Base-by-base conservation (phyloP, 2,888 invertebrate genomes). In the Gari tellinella region DNA sequence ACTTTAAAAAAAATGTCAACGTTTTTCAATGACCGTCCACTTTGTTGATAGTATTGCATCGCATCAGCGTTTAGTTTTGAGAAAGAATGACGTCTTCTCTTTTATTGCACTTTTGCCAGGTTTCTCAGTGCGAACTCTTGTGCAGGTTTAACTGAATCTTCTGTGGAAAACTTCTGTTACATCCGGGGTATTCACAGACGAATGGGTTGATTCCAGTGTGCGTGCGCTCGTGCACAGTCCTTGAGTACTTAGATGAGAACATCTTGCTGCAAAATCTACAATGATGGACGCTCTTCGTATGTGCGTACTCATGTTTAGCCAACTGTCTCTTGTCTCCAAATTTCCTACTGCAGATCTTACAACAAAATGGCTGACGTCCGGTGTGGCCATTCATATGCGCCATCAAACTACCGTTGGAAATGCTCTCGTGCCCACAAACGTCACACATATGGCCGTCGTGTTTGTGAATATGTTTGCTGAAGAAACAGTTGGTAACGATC, bases 101-200 rank as follows among this genome's bases (percentile, higher is more conserved):
- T n/a, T n/a, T n/a, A n/a, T n/a, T n/a, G n/a, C n/a, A n/a, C n/a
- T n/a, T 31, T 31, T 4, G 31, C 43, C 4, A 43, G n/a, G 7
- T 8, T 43, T 5, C 4, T 17, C 41, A 3, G 41, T 66, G 73
- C 4, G 48, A 31, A 31, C 46, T 62, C 52, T 48, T n/a, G 43
- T 73, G 73, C 3, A 73, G 63, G 12, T 31, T 51, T 1, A 73
- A 49, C 48, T 73, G 67, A 17, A 73, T 48, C 19, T 63, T 67
- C 60, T 73, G 73, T 25, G 73, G 67, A 41, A 73, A 73, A 23
- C 52, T 45, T 37, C 53, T 73, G 8, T 62, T 38, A 55, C 73
- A 73, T 58, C 72, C 65, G 65, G 65, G 55, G 14, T 41, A 53
- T 31, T 43, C 19, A 56, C 72, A 72, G 14, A 21, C 40, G 40